Percentiles rank a stretch among this genome's conserved stretches.
These are phyloP conservation scores for Cotesia glomerata DNA, from an alignment of 1,140 invertebrate species.

Conservation along the genomic window DNA sequence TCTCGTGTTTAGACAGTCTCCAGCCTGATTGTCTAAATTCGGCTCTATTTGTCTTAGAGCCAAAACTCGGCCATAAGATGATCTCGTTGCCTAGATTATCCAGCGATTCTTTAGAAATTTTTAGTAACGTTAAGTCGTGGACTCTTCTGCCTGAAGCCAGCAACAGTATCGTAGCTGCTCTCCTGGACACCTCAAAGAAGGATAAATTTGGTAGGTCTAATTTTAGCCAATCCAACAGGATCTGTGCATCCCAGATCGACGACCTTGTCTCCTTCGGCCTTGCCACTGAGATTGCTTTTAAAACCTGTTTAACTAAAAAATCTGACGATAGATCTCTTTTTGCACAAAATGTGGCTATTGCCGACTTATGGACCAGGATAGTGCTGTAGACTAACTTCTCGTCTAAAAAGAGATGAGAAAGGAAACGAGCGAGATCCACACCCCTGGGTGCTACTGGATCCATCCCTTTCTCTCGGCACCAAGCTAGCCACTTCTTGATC, in stretches of 20 bases:
- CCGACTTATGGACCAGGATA: too few species aligned
- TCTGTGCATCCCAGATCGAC: conserved; percentile 28
- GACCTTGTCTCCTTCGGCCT: conserved; percentile 12
- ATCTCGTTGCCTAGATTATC: conserved; percentile 15
- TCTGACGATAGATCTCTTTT: background rate
- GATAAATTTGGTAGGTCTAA: background rate
- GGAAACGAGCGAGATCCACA: too few species aligned
- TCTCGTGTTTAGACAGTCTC: conserved; percentile 12
- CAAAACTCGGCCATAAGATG: conserved; percentile 37
- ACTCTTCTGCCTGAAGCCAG: conserved; percentile 34
- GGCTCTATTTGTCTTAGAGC: conserved; percentile 38
- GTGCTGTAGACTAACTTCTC: too few species aligned
- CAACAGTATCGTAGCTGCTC: conserved; percentile 36
- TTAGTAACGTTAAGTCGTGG: conserved; percentile 35
- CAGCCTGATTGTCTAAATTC: conserved; percentile 19
- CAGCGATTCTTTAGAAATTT: conserved; percentile 20
- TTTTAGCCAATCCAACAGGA: conserved; percentile 23
- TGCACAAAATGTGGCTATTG: conserved; percentile 30
- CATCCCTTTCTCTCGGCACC: conserved; percentile 35
- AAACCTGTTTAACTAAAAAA: conserved; percentile 26
- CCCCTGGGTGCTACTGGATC: background rate
- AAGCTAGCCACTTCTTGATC: conserved; percentile 43
- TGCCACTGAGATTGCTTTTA: conserved; percentile 23
- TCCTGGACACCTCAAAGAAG: conserved; percentile 37
- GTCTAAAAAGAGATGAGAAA: too few species aligned